Evolutionary conservation across 2,113 vertebrate genomes (phyloP).

Genomic region (Desmodus rotundus): DNA sequence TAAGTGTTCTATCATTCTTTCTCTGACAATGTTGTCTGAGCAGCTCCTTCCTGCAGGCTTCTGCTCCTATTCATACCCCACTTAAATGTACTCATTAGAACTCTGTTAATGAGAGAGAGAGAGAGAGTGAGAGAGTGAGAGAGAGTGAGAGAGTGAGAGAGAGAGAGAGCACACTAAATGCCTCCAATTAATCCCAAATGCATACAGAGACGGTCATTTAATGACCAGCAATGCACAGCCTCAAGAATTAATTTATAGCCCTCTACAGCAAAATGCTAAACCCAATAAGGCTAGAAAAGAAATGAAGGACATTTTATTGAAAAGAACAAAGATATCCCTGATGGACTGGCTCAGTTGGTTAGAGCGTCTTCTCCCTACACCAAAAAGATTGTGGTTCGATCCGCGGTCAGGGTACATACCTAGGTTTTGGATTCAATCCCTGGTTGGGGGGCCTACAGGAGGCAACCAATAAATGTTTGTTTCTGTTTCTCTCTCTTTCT

Average conservation of each 20-base stretch:
- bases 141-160: too few relatives aligned
- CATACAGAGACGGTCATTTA: not conserved
- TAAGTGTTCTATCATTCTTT: not conserved
- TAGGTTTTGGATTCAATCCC: too few relatives aligned
- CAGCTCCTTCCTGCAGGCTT: not conserved
- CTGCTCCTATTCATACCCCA: not conserved
- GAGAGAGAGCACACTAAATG: too few relatives aligned
- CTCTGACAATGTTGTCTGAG: not conserved
- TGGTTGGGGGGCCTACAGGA: too few relatives aligned
- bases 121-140: too few relatives aligned
- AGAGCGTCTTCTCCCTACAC: too few relatives aligned
- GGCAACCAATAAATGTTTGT: too few relatives aligned
- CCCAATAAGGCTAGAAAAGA: not conserved
- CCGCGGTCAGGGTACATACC: too few relatives aligned
- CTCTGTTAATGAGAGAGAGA: not conserved
- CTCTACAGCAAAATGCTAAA: not conserved
- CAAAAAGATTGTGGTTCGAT: too few relatives aligned
- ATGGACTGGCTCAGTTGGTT: too few relatives aligned
- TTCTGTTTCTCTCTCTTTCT: too few relatives aligned
- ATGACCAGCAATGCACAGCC: not conserved
- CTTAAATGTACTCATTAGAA: not conserved
- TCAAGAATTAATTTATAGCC: not conserved
- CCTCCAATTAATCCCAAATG: not conserved
- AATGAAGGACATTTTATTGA: not conserved
- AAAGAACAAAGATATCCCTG: not conserved